Percentiles rank a stretch among this genome's conserved stretches.
phyloP scores from a whole-genome alignment of 1,140 invertebrate genomes.

The Pseudobourletiella spinata region DNA sequence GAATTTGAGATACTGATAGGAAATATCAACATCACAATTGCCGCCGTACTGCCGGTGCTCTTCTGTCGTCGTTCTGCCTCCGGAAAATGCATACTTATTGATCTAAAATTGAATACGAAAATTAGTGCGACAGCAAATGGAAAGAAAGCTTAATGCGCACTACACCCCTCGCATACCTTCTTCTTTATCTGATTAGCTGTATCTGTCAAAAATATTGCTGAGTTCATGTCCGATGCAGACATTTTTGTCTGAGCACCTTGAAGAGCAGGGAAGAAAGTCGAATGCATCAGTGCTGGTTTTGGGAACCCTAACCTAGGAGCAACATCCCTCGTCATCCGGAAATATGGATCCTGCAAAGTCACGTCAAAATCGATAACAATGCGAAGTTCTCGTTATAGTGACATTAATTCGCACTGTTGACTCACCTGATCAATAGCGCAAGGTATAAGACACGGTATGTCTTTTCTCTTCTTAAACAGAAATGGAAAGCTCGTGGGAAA shows the following conservation, averaged over 20 bases:
- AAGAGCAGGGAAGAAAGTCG: slow-evolving; percentile 88
- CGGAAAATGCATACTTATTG: slow-evolving; percentile 98
- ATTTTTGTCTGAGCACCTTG: slow-evolving; percentile 97
- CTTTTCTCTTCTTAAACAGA: slow-evolving; percentile 72
- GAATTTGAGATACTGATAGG: slow-evolving; percentile 91
- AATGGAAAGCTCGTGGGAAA: slow-evolving; percentile 92
- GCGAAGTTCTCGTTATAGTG: background rate
- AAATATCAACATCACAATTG: slow-evolving; percentile 90
- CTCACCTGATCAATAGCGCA: slow-evolving; percentile 94
- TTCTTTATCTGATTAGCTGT: slow-evolving; percentile 95
- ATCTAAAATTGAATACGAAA: slow-evolving; percentile 49
- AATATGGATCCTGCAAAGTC: slow-evolving; percentile 77
- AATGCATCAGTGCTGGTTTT: slow-evolving; percentile 93
- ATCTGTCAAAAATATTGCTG: slow-evolving; percentile 91
- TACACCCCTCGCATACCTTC: slow-evolving; percentile 61
- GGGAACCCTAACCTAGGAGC: slow-evolving; percentile 75
- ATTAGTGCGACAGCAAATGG: background rate
- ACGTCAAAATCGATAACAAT: slow-evolving; percentile 1
- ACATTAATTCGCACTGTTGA: background rate
- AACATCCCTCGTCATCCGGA: slow-evolving; percentile 96
- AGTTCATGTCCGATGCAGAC: slow-evolving; percentile 90
- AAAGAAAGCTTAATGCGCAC: no score
- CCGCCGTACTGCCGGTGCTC: slow-evolving; percentile 85
- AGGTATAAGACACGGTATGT: slow-evolving; percentile 87
- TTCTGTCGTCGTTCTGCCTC: slow-evolving; percentile 85